Percentiles rank a stretch among this genome's conserved stretches.
Conservation (phyloP, 2,113 vertebrate species). For the Paracanthobrama guichenoti region DNA sequence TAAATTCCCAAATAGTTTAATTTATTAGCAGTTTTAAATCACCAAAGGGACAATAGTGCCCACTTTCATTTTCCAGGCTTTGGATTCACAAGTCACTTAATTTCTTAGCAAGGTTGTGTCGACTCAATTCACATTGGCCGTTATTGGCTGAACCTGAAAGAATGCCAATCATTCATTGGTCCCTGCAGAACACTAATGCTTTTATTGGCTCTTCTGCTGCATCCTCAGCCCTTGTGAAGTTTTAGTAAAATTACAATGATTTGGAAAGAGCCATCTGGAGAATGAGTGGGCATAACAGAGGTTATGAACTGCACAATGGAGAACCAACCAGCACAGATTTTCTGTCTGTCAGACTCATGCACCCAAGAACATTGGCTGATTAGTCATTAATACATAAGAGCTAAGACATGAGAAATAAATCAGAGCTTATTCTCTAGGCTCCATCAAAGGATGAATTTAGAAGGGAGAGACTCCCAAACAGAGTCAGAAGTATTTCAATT, state of each 20-base stretch:
- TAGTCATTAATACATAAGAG: constrained; percentile 16
- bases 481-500: background rate
- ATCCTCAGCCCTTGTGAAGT: constrained; percentile 17
- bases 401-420: background rate
- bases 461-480: background rate
- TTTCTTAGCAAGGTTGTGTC: background rate
- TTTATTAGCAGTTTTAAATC: constrained; percentile 3
- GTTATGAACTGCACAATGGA: constrained; percentile 24
- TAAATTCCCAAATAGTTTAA: background rate
- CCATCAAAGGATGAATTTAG: background rate
- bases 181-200: constrained; percentile 31
- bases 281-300: constrained; percentile 16
- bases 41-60: background rate
- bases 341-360: background rate
- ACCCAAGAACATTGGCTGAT: constrained; percentile 4
- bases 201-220: constrained; percentile 44
- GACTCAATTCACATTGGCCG: background rate
- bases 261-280: constrained; percentile 35
- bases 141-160: constrained; percentile 16
- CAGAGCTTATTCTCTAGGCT: background rate
- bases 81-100: background rate
- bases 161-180: constrained; percentile 41
- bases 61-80: background rate
- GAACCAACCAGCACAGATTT: constrained; percentile 5
- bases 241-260: constrained; percentile 32